Conservation (phyloP, 1,140 invertebrate species). For the Brachionus manjavacas region DNA sequence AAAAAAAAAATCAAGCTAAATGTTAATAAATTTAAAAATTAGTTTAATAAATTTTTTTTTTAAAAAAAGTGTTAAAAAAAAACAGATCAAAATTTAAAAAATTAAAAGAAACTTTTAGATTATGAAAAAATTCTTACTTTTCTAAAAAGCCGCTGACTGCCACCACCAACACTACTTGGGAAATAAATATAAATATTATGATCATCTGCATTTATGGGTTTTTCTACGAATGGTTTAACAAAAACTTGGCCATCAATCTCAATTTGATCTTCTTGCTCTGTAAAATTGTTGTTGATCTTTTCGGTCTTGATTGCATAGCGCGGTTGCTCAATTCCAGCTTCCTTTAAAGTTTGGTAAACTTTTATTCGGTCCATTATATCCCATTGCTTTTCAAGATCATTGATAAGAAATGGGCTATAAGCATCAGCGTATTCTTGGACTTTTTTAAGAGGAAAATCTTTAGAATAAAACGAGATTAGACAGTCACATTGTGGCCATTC, state of each 20-base stretch:
- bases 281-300: conserved; percentile 64
- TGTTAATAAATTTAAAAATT: too few species aligned
- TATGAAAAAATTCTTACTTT: conserved; percentile 62
- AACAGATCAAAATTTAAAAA: not conserved
- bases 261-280: conserved; percentile 96
- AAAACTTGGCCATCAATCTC: conserved; percentile 87
- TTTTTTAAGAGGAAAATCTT: conserved; percentile 94
- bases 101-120: not conserved
- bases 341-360: conserved; percentile 79
- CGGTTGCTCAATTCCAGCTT: conserved; percentile 92
- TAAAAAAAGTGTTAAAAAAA: not conserved
- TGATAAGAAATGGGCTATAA: conserved; percentile 91
- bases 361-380: conserved; percentile 71
- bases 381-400: conserved; percentile 97
- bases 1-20: too few species aligned
- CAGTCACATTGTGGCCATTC: conserved; percentile 97
- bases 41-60: too few species aligned
- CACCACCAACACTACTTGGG: conserved; percentile 90
- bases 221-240: conserved; percentile 98
- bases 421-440: conserved; percentile 92
- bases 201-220: conserved; percentile 94
- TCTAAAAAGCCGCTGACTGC: conserved; percentile 89
- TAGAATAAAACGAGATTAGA: conserved; percentile 95
- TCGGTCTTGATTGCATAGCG: conserved; percentile 92
- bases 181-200: conserved; percentile 99